Base-by-base conservation (phyloP, 2,888 invertebrate species). In the Sarcophaga rosellei region DNA sequence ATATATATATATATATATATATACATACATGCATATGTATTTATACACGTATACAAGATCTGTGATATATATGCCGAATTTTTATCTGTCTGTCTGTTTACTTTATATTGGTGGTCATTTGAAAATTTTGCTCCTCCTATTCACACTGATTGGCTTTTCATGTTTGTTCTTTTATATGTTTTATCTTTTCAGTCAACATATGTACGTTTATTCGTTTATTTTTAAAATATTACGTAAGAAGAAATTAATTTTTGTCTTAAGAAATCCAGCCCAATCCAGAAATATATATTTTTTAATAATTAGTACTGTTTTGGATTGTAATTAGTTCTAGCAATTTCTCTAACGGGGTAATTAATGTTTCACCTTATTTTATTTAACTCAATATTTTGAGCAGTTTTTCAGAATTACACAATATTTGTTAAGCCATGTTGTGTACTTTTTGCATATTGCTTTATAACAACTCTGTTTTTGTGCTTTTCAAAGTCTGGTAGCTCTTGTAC, bases 141-240 rank as follows among this genome's bases (percentile, higher is more conserved):
- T 11, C 35, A 70, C 59, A 25, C 59, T 75, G 63, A 68, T 74
- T 69, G 35, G 69, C 23, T 1, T 63, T 59, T 11, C 65, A 8
- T 62, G 15, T 23, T 62, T 61, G 17, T 21, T 61, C 3, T 74
- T 25, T 4, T 17, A 62, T 47, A 23, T 74, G 3, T 74, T 47
- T 70, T 77, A 15, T 76, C 15, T 61, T 72, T 15, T 57, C 12
- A 44, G 57, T 12, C 20, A 35, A 44, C n/a, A 44, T 44, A 66
- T 2, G 15, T 12, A 53, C 63, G 11, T 20, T 11, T 69, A 23
- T 75, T 47, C 2, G 35, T 25, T 35, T 81, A 91, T 92, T 91
- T 91, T 89, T 92, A 91, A 90, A 88, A 85, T 89, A 89, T 92
- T 92, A 91, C 92, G 92, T 91, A 92, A 92, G 86, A 88, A 74